Evolutionary conservation across 2,888 invertebrate species (phyloP).

Genomic region (Galerucella pusilla): DNA sequence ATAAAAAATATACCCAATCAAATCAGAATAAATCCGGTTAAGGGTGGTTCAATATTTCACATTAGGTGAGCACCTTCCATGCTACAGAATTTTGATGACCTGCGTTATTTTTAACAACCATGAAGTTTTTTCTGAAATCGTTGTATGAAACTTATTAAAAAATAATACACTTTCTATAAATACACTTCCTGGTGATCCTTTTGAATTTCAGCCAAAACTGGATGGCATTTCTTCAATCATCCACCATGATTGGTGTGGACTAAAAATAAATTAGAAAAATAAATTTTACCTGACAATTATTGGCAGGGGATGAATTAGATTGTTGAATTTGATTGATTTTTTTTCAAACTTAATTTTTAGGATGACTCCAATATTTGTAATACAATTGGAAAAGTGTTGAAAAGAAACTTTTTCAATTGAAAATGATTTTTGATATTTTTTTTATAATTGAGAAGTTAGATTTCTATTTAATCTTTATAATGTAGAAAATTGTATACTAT

Average conservation of each 20-base stretch:
- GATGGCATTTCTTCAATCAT: neutral
- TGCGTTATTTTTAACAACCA: no score
- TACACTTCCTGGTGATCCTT: constrained; percentile 3
- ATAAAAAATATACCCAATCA: no score
- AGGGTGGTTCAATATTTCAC: no score
- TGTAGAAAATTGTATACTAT: no score
- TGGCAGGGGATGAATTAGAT: neutral
- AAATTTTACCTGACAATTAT: constrained; percentile 5
- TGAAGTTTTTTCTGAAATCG: no score
- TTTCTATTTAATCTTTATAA: no score
- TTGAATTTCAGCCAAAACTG: neutral
- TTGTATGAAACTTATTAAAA: neutral
- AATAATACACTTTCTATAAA: constrained; percentile 6
- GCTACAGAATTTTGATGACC: no score
- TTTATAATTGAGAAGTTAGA: no score
- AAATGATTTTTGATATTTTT: no score
- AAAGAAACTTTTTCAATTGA: no score
- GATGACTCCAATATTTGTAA: neutral
- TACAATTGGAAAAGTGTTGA: neutral
- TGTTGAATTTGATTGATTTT: neutral
- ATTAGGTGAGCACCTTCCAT: no score
- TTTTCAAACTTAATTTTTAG: neutral
- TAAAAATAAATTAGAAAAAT: neutral
- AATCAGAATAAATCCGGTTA: no score
- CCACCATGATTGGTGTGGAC: neutral